A percentile compares a stretch with the other conserved stretches of the same genome.
Evolutionary conservation across 2,797 vertebrate species (phyloP).

Genomic region (Platyrinchus mystaceus): DNA sequence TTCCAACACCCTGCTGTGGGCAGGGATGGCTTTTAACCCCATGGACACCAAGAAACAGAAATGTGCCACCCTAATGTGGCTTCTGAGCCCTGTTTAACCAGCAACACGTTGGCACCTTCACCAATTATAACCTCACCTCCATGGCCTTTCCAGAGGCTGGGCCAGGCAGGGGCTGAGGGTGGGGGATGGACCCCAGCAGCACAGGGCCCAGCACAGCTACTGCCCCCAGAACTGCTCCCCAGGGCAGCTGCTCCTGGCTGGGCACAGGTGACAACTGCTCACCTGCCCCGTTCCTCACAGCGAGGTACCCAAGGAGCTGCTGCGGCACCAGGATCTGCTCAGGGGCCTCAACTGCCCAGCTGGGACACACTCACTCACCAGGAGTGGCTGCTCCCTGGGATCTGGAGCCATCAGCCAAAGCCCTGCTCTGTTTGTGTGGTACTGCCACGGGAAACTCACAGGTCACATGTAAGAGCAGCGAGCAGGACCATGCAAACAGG

Average conservation of each 20-base stretch:
- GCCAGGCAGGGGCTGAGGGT: background rate
- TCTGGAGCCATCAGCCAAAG: background rate
- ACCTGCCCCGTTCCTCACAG: fast-evolving
- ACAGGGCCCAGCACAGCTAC: background rate
- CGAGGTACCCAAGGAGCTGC: background rate
- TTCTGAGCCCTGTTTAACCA: background rate
- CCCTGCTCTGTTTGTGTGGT: background rate
- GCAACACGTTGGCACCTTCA: fast-evolving
- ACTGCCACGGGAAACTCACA: background rate
- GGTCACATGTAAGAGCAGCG: background rate
- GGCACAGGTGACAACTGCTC: background rate
- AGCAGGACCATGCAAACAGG: background rate
- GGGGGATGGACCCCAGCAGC: background rate
- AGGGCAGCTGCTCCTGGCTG: background rate
- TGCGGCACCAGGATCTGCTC: background rate
- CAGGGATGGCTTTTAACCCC: background rate
- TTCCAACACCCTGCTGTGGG: background rate
- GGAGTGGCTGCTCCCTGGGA: background rate
- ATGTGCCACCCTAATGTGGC: background rate
- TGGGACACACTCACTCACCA: background rate
- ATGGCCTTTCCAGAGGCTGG: background rate
- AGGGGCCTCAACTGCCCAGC: background rate
- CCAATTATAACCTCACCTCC: too few relatives aligned
- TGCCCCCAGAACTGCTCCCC: background rate
- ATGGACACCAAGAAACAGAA: background rate